Percentiles rank a stretch among this genome's conserved stretches.
These are phyloP conservation scores for Leucophenga montana DNA, from an alignment of 2,888 invertebrate genomes.

Conservation along the genomic window DNA sequence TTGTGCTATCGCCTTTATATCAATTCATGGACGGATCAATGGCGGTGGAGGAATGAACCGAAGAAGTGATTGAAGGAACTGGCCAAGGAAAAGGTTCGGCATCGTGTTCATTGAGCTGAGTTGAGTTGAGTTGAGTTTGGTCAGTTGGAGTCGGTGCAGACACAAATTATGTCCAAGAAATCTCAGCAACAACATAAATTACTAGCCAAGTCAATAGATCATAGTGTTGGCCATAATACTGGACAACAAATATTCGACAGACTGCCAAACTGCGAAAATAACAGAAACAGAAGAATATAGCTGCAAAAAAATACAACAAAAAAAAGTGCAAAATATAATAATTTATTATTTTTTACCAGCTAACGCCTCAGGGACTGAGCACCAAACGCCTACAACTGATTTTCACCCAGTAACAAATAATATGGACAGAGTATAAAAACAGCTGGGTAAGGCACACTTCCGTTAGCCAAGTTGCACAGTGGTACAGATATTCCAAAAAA, in stretches of 20 bases:
- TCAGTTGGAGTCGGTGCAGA: background rate
- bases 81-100: background rate
- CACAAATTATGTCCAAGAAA: slow-evolving; percentile 27
- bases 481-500: slow-evolving; percentile 48
- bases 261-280: background rate
- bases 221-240: slow-evolving; percentile 26
- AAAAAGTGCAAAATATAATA: slow-evolving; percentile 24
- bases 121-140: background rate
- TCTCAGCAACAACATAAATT: slow-evolving; percentile 48
- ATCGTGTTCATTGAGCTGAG: background rate
- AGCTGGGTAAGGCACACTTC: slow-evolving; percentile 5
- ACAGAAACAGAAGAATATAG: background rate
- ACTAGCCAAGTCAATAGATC: slow-evolving; percentile 42
- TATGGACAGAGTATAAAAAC: background rate
- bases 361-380: background rate
- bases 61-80: slow-evolving; percentile 14
- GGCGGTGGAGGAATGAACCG: slow-evolving; percentile 36
- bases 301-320: slow-evolving; percentile 30
- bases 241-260: background rate
- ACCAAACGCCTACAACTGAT: slow-evolving; percentile 22
- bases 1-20: slow-evolving; percentile 58
- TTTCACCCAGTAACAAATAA: slow-evolving; percentile 23
- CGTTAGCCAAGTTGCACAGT: background rate
- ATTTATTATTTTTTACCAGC: slow-evolving; percentile 32
- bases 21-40: slow-evolving; percentile 51